Evolutionary conservation across 53 echinoderm and acorn worm species (phyloP), one percentile per base, ranked within the genome.

Genomic region (Holothuria scabra): DNA sequence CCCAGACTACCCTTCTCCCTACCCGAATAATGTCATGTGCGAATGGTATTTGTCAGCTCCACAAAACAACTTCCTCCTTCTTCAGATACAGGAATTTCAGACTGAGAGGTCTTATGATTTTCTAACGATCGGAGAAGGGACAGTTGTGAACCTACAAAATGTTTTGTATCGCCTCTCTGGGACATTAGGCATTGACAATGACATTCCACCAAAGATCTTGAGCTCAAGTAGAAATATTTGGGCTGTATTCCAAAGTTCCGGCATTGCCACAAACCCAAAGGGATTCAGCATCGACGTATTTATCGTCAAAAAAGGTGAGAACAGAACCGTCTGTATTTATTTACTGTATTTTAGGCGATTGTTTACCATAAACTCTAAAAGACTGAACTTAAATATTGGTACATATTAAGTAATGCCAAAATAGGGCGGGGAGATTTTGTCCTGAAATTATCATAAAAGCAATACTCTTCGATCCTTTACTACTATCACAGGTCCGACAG

Each of bases 11-110:
- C 89, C 89, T 20, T 12, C 67, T 4, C 87, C 86, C 0, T 94
- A 94, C 82, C 94, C 94, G 8, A 56, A 84, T 16, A 89, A 91
- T 38, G 81, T 65, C 23, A 37, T 75, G 65, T 94, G 94, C 67
- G 66, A 85, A 5, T 94, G 94, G 94, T 44, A 49, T 8, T 67
- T 94, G 33, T 41, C 28, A 25, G 81, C 91, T 20, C 91, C 82
- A 3, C 76, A 87, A 44, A 55, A 66, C 55, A 74, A 88, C 46
- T 88, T 55, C 67, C 49, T 84, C 21, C 78, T 88, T n/a, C 57
- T 88, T 20, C 70, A 88, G 66, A 78, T 88, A 26, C 22, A 18
- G 14, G 76, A 88, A 28, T 88, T 88, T 76, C 60, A 83, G 38
- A 88, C 88, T 20, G 24, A 41, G 21, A 34, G 31, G 12, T 75